Conservation (phyloP, 2,113 vertebrate genomes). For the Nettapus auritus region DNA sequence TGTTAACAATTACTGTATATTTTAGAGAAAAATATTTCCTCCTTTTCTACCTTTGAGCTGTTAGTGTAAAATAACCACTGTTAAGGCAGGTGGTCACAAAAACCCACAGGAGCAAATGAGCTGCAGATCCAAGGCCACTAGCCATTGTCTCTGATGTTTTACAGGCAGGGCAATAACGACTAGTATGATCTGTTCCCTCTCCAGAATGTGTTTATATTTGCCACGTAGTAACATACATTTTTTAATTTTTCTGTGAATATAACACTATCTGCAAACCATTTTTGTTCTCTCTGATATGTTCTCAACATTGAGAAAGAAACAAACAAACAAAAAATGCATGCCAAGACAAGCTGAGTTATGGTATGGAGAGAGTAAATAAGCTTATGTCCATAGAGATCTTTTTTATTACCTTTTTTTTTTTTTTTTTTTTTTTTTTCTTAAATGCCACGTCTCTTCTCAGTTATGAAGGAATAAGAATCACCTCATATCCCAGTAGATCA, state of each 20-base stretch:
- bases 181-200: background rate
- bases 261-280: background rate
- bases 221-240: background rate
- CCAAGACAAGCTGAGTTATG: background rate
- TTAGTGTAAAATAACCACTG: background rate
- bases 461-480: background rate
- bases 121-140: fast-evolving
- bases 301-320: background rate
- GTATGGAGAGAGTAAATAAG: background rate
- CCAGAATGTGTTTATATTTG: background rate
- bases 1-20: background rate
- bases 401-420: background rate
- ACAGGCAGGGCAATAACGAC: background rate
- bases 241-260: background rate
- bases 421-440: background rate
- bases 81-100: background rate
- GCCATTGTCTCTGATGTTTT: background rate
- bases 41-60: background rate
- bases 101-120: background rate
- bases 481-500: fast-evolving
- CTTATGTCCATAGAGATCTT: background rate
- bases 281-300: background rate
- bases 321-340: fast-evolving
- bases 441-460: background rate
- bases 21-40: background rate